A percentile compares a stretch with the other conserved stretches of the same genome.
Evolutionary conservation across 1,140 invertebrate species (phyloP).

Genomic region (Aphidius gifuensis): DNA sequence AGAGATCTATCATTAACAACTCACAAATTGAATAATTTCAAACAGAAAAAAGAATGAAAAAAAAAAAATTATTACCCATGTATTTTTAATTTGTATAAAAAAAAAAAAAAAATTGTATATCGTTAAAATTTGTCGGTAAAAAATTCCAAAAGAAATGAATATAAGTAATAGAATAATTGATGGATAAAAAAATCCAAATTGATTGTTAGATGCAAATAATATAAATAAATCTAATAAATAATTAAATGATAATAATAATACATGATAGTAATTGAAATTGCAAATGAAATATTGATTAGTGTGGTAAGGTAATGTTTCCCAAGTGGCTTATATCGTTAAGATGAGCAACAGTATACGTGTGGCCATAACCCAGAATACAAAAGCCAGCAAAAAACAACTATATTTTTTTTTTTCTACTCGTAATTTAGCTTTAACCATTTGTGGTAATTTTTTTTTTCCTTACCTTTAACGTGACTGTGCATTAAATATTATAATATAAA

Average conservation of each 20-base stretch:
- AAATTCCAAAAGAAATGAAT: no score
- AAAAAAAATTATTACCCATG: no score
- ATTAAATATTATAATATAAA: neutral
- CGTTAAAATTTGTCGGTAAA: no score
- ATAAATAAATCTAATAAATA: neutral
- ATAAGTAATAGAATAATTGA: no score
- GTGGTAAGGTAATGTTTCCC: conserved; percentile 35
- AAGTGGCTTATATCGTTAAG: conserved; percentile 22
- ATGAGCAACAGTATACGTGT: conserved; percentile 20
- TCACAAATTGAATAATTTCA: no score
- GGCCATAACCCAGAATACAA: conserved; percentile 25
- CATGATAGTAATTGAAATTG: neutral
- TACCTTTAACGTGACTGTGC: conserved; percentile 3
- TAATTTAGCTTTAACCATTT: neutral
- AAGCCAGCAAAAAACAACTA: conserved; percentile 10
- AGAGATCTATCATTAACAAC: no score
- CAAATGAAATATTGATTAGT: conserved; percentile 39
- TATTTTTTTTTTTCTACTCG: neutral
- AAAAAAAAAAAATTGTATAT: no score
- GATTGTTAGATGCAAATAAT: neutral
- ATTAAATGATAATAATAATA: neutral
- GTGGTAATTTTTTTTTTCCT: neutral
- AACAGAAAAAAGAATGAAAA: no score
- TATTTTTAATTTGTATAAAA: no score
- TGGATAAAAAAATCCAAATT: neutral